Percentiles rank a stretch among this genome's conserved stretches.
These are phyloP conservation scores for Spodoptera picta DNA, from an alignment of 2,888 invertebrate genomes.

Conservation along the genomic window DNA sequence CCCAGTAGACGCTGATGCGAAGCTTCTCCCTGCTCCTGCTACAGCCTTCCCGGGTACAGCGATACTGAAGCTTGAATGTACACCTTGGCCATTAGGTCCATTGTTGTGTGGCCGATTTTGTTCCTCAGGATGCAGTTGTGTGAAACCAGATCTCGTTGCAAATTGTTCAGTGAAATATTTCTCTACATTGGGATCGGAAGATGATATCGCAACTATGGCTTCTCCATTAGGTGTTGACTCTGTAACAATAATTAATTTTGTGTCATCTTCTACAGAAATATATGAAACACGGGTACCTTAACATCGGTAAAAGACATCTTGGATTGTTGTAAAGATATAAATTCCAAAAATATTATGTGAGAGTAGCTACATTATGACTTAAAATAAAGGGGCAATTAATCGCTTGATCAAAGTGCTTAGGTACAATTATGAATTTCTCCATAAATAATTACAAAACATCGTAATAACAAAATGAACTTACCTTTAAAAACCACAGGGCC, in stretches of 20 bases:
- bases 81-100: conserved; percentile 29
- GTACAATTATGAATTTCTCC: no score
- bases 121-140: conserved; percentile 41
- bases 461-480: conserved; percentile 41
- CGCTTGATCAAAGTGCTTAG: no score
- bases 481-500: conserved; percentile 73
- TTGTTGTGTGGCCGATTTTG: conserved; percentile 32
- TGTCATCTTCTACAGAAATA: background rate
- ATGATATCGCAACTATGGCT: conserved; percentile 71
- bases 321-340: no score
- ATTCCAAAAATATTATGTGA: no score
- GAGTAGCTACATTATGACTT: no score
- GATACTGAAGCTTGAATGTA: conserved; percentile 64
- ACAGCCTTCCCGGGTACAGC: conserved; percentile 64
- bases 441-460: background rate
- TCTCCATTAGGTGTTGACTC: conserved; percentile 73
- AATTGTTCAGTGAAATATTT: conserved; percentile 62
- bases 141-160: conserved; percentile 51
- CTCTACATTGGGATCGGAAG: conserved; percentile 71
- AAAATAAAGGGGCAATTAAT: no score
- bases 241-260: conserved; percentile 51
- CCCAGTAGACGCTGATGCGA: conserved; percentile 61
- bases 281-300: no score
- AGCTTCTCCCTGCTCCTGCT: conserved; percentile 68
- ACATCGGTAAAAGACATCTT: no score